Conservation (phyloP, 2,797 vertebrate genomes). For the Agapornis canus region DNA sequence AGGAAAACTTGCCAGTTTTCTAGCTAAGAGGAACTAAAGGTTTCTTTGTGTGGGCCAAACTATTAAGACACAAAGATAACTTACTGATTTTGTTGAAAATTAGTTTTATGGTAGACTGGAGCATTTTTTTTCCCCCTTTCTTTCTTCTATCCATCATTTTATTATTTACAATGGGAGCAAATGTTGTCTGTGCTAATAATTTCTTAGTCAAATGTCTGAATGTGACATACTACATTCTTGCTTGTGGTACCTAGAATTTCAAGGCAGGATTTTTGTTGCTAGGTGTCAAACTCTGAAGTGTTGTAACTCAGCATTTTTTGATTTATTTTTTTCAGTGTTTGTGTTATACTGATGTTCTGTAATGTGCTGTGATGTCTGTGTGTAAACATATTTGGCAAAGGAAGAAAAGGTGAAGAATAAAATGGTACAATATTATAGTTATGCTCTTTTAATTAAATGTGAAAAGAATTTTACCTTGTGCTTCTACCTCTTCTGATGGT, state of each 20-base stretch:
- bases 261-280: background rate
- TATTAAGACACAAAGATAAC: background rate
- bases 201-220: background rate
- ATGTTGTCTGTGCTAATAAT: background rate
- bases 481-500: background rate
- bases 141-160: background rate
- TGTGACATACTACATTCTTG: background rate
- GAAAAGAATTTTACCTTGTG: background rate
- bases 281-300: background rate
- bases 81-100: background rate
- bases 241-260: background rate
- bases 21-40: background rate
- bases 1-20: background rate
- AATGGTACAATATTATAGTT: background rate
- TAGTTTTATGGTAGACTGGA: background rate
- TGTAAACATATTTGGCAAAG: background rate
- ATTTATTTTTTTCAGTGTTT: background rate
- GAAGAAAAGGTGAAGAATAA: background rate
- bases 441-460: background rate
- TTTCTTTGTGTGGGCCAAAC: background rate
- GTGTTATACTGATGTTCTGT: background rate
- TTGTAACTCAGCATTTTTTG: background rate
- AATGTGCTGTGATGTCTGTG: background rate
- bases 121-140: accelerated
- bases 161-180: background rate